phyloP scores from a whole-genome alignment of 2,797 vertebrate genomes.

The Chelmon rostratus region DNA sequence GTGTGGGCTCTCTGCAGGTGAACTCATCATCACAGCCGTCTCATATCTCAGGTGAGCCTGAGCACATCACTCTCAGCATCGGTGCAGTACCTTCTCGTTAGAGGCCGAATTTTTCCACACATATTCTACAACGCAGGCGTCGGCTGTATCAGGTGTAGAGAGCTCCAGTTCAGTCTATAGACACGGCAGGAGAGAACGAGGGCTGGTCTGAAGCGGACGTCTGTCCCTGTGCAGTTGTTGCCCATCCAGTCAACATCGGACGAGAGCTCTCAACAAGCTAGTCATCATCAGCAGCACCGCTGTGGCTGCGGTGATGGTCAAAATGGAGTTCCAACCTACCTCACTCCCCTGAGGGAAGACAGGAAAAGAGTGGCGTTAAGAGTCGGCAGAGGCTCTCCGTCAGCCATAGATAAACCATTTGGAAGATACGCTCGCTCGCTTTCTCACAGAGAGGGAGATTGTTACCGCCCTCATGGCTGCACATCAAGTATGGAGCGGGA shows the following conservation, averaged over 20 bases:
- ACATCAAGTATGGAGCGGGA: not conserved
- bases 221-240: constrained; percentile 65
- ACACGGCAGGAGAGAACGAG: constrained; percentile 58
- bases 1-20: constrained; percentile 52
- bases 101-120: constrained; percentile 23
- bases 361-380: constrained; percentile 50
- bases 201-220: constrained; percentile 70
- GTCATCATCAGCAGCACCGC: constrained; percentile 81
- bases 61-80: constrained; percentile 42
- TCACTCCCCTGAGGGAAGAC: constrained; percentile 81
- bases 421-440: constrained; percentile 24
- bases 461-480: not conserved
- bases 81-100: constrained; percentile 57
- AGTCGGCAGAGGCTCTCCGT: constrained; percentile 3
- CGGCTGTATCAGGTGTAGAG: constrained; percentile 46
- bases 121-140: constrained; percentile 43
- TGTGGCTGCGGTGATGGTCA: constrained; percentile 83
- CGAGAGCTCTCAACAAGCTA: constrained; percentile 79
- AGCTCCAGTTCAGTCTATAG: constrained; percentile 60
- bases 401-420: constrained; percentile 1
- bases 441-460: constrained; percentile 15
- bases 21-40: constrained; percentile 34
- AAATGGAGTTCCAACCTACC: constrained; percentile 85
- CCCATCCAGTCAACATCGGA: constrained; percentile 78
- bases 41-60: constrained; percentile 35